Evolutionary conservation across 1,140 invertebrate genomes (phyloP).

Genomic region (Macrotrachela quadricornifera): DNA sequence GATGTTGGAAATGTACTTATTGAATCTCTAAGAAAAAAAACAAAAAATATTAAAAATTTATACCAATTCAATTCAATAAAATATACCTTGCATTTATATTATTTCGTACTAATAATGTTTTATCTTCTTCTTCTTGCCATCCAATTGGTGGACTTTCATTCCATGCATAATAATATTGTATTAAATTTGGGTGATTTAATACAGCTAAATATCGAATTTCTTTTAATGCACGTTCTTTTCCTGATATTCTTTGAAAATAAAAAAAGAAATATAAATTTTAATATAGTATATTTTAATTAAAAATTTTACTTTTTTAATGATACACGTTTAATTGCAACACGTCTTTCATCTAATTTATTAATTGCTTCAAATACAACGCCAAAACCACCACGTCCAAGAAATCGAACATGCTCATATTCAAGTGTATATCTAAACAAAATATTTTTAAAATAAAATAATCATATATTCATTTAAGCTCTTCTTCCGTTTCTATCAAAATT

Average conservation of each 20-base stretch:
- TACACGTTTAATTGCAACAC: constrained; percentile 86
- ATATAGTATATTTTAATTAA: constrained; percentile 4
- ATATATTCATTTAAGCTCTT: too few species aligned
- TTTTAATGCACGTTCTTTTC: not conserved
- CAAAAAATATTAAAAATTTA: too few species aligned
- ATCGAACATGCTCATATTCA: constrained; percentile 61
- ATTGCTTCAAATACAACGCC: constrained; percentile 83
- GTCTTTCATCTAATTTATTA: constrained; percentile 78
- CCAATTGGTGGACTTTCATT: too few species aligned
- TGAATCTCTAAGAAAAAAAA: too few species aligned
- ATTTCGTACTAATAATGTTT: too few species aligned
- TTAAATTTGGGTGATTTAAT: not conserved
- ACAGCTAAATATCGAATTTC: not conserved
- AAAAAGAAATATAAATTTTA: not conserved
- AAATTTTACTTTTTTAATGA: constrained; percentile 54
- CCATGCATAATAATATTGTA: too few species aligned
- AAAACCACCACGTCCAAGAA: constrained; percentile 78
- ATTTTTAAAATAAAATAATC: too few species aligned
- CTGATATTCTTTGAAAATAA: not conserved
- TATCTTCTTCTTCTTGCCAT: too few species aligned
- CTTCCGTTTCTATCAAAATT: too few species aligned
- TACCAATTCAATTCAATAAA: too few species aligned
- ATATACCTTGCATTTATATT: too few species aligned
- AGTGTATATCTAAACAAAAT: constrained; percentile 46
- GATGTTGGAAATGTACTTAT: too few species aligned